A percentile compares a stretch with the other conserved stretches of the same genome.
These are phyloP conservation scores for Antechinus stuartii DNA, from an alignment of 2,113 vertebrate species.

Conservation along the genomic window DNA sequence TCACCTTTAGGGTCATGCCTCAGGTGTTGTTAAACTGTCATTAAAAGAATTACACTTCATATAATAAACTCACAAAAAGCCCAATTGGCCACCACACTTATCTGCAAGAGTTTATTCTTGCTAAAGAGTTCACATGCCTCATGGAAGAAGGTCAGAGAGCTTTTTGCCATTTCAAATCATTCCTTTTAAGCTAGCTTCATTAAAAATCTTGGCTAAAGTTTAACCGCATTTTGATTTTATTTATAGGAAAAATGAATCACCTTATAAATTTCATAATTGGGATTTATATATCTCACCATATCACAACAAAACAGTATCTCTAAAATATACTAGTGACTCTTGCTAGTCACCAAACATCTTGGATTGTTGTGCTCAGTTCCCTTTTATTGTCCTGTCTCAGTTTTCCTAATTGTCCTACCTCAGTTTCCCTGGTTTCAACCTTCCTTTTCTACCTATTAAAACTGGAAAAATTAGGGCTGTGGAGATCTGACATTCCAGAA, in stretches of 20 bases:
- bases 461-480: no score
- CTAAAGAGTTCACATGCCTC: background rate
- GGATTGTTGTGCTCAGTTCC: background rate
- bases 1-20: conserved; percentile 26
- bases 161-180: conserved; percentile 25
- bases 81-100: conserved; percentile 4
- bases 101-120: conserved; percentile 21
- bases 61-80: conserved; percentile 9
- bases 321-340: background rate
- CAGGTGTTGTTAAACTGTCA: conserved; percentile 5
- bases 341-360: background rate
- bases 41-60: conserved; percentile 37
- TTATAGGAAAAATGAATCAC: conserved; percentile 7
- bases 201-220: background rate
- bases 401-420: no score
- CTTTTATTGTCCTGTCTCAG: no score
- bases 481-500: no score
- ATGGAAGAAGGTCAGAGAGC: conserved; percentile 20
- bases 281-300: background rate
- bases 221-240: conserved; percentile 11
- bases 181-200: conserved; percentile 10
- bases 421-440: no score
- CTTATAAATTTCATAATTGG: background rate
- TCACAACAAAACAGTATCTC: background rate
- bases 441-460: no score